Percentiles rank a stretch among this genome's conserved stretches.
These are phyloP conservation scores for Meliscaeva auricollis DNA, from an alignment of 2,888 invertebrate species.

Conservation along the genomic window DNA sequence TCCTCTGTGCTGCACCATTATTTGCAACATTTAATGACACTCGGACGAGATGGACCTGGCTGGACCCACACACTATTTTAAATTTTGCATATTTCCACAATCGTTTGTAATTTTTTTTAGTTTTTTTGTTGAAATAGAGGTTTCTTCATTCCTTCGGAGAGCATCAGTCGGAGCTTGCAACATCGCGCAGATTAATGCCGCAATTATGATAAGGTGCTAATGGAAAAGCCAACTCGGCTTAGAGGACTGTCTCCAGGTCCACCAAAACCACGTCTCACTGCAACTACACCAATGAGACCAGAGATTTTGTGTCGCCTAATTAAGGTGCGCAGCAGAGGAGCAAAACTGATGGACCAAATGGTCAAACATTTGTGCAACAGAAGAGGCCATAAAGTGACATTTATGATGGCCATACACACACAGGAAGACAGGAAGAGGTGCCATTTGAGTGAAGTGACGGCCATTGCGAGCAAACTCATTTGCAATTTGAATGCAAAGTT, in stretches of 20 bases:
- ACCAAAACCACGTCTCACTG: background rate
- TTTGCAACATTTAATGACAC: conserved; percentile 66
- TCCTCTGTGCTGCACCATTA: conserved; percentile 18
- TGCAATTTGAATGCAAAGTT: conserved; percentile 76
- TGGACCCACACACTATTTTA: conserved; percentile 53
- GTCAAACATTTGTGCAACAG: conserved; percentile 49
- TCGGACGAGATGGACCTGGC: conserved; percentile 1
- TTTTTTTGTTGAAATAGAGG: conserved; percentile 18
- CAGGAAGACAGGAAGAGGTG: conserved; percentile 64
- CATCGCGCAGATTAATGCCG: conserved; percentile 80
- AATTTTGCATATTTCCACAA: conserved; percentile 67
- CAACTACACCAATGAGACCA: too few species aligned
- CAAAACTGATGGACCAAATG: conserved; percentile 59
- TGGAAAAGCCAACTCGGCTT: conserved; percentile 79
- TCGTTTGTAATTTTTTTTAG: conserved; percentile 34
- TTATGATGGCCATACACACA: conserved; percentile 70
- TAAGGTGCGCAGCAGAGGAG: conserved; percentile 56
- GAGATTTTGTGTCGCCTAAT: conserved; percentile 70
- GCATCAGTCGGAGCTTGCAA: conserved; percentile 50
- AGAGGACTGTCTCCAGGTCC: background rate
- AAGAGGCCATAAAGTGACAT: conserved; percentile 68
- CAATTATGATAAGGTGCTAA: conserved; percentile 81
- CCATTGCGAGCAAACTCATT: conserved; percentile 74
- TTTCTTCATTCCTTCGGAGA: conserved; percentile 19
- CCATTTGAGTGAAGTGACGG: conserved; percentile 67